phyloP scores from a whole-genome alignment of 2,797 vertebrate genomes.

The Myotis vivesi region DNA sequence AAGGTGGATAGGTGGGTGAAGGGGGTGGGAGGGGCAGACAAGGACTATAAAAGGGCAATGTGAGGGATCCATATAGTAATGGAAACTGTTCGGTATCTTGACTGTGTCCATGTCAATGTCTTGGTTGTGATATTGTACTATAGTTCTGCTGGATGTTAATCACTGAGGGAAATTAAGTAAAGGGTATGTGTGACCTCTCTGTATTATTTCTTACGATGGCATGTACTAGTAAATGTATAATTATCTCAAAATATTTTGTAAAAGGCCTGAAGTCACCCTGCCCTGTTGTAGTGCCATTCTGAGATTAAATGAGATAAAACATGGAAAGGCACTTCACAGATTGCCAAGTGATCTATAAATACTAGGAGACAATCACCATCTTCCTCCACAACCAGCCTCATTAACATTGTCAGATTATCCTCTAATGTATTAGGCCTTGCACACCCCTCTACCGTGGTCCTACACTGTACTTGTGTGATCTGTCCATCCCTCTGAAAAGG shows the following conservation, averaged over 20 bases:
- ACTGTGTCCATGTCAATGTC: neutral
- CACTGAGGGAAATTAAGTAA: neutral
- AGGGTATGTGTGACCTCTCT: neutral
- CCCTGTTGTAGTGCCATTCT: neutral
- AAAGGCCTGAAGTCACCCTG: neutral
- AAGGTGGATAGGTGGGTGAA: neutral
- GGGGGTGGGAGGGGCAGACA: neutral
- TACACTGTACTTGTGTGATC: neutral
- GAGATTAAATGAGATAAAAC: neutral
- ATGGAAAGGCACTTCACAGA: neutral
- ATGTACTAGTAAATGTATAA: neutral
- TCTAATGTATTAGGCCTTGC: neutral
- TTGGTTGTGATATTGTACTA: neutral
- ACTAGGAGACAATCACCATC: neutral
- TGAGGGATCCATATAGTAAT: neutral
- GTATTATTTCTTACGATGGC: conserved; percentile 1
- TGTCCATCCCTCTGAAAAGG: neutral
- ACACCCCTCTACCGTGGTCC: neutral
- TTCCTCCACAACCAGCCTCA: neutral
- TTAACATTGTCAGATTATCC: neutral
- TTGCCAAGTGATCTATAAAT: neutral
- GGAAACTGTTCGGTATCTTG: neutral
- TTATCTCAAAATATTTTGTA: neutral
- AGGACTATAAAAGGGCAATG: neutral
- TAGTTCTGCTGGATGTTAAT: neutral